Evolutionary conservation across 2,797 vertebrate genomes (phyloP).

Genomic region (Okamejei kenojei): DNA sequence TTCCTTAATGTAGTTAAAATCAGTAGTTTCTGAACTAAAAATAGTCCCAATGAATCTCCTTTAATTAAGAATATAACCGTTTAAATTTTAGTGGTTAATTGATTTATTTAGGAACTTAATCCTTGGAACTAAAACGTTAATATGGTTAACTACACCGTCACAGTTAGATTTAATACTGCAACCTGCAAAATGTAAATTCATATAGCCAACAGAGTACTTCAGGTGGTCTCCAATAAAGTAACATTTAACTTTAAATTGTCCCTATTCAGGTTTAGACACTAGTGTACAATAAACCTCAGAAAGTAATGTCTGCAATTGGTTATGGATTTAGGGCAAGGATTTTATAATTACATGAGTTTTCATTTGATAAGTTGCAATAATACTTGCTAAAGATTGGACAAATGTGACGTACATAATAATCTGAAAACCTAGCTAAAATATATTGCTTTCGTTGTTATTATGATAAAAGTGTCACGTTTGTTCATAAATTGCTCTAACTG

Average conservation of each 20-base stretch:
- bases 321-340: not conserved
- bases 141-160: not conserved
- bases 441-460: not conserved
- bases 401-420: not conserved
- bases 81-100: not conserved
- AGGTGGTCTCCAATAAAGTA: too few relatives aligned
- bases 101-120: not conserved
- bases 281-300: not conserved
- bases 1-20: not conserved
- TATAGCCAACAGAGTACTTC: not conserved
- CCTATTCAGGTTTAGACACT: not conserved
- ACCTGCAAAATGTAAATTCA: not conserved
- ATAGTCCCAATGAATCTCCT: not conserved
- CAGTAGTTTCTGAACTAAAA: not conserved
- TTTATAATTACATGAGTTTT: not conserved
- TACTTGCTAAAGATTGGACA: not conserved
- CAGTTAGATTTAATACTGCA: too few relatives aligned
- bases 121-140: not conserved
- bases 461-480: not conserved
- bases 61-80: not conserved
- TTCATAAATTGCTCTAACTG: not conserved
- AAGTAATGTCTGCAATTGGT: not conserved
- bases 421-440: not conserved
- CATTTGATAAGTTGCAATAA: not conserved
- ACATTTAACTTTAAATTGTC: not conserved